phyloP scores from a whole-genome alignment of 2,797 vertebrate species.

The Phalloptychus januarius region DNA sequence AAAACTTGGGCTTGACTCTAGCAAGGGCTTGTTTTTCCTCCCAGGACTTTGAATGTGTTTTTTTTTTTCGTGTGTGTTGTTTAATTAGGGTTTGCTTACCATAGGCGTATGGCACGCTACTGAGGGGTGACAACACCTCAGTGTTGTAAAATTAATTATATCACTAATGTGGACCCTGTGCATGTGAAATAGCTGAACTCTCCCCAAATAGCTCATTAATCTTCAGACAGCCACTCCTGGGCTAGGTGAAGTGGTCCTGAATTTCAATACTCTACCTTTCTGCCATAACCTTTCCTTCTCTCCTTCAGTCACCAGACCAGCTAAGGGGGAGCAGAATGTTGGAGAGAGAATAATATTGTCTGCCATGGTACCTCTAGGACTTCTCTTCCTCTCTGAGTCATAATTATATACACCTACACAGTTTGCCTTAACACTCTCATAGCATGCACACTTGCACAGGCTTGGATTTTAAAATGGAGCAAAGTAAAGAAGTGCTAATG shows the following conservation, averaged over 20 bases:
- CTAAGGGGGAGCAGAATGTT: conserved; percentile 37
- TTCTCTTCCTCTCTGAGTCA: conserved; percentile 65
- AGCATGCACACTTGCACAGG: conserved; percentile 19
- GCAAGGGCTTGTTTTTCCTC: conserved; percentile 49
- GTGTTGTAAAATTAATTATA: conserved; percentile 92
- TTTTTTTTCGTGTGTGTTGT: conserved; percentile 58
- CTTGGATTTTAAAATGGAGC: conserved; percentile 44
- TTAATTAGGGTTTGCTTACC: conserved; percentile 91
- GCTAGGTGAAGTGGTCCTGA: conserved; percentile 84
- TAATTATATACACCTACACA: conserved; percentile 73
- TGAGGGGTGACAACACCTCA: conserved; percentile 82
- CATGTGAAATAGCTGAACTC: conserved; percentile 86
- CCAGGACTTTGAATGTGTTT: conserved; percentile 73
- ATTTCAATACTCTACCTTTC: conserved; percentile 81
- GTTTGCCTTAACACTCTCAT: conserved; percentile 54
- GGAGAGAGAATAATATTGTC: conserved; percentile 74
- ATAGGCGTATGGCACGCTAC: conserved; percentile 72
- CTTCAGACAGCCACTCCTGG: conserved; percentile 82
- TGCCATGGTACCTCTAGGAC: conserved; percentile 59
- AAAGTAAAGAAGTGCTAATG: conserved; percentile 49
- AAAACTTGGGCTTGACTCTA: conserved; percentile 19
- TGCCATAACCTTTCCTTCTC: conserved; percentile 75
- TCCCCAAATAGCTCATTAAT: conserved; percentile 91
- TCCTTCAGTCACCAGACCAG: conserved; percentile 43
- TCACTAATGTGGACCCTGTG: conserved; percentile 81